These are phyloP conservation scores for Plemyria rubiginata DNA, from an alignment of 2,888 invertebrate genomes.

Conservation along the genomic window DNA sequence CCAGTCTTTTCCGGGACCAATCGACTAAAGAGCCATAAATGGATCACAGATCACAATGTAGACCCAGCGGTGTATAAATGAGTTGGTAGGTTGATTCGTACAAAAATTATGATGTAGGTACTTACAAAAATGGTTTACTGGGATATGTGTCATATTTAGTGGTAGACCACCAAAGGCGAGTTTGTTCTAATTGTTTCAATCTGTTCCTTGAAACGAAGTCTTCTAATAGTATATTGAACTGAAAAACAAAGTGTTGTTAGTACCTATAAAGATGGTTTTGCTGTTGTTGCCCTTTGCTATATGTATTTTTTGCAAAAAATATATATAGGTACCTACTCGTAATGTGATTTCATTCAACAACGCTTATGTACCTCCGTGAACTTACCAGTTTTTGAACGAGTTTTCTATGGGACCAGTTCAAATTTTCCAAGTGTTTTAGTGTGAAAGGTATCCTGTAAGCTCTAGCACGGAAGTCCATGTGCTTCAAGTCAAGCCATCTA, in stretches of 20 bases:
- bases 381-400: conserved; percentile 66
- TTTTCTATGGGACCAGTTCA: conserved; percentile 69
- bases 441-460: conserved; percentile 71
- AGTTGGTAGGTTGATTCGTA: too few species aligned
- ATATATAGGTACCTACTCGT: too few species aligned
- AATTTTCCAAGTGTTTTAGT: conserved; percentile 58
- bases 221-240: conserved; percentile 64
- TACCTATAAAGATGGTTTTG: too few species aligned
- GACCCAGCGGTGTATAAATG: not conserved
- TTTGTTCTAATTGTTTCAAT: conserved; percentile 65
- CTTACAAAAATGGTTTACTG: conserved; percentile 71
- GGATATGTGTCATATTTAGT: conserved; percentile 71
- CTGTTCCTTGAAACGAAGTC: conserved; percentile 68
- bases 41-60: too few species aligned
- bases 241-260: conserved; percentile 37
- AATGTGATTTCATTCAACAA: too few species aligned
- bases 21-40: too few species aligned
- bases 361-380: not conserved
- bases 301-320: too few species aligned
- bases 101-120: conserved; percentile 16
- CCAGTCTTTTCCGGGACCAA: too few species aligned
- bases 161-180: conserved; percentile 76
- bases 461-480: conserved; percentile 66
- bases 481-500: conserved; percentile 84
- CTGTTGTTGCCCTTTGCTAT: too few species aligned